Base-by-base conservation (phyloP, 2,113 vertebrate species). In the Hystrix brachyura region DNA sequence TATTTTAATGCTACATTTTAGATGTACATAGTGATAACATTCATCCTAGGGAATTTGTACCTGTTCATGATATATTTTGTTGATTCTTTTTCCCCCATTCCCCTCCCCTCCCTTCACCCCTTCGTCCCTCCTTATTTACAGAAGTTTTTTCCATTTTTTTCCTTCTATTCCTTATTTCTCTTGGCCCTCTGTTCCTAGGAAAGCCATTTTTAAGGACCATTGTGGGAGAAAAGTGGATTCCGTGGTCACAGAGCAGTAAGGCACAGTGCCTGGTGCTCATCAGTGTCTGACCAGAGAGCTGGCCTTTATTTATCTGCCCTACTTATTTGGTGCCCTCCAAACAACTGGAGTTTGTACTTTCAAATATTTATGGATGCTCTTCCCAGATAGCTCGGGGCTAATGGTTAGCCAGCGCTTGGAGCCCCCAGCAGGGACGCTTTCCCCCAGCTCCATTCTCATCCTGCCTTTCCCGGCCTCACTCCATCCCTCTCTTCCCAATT, bases 311-410 rank as follows among this genome's bases (percentile, higher is more conserved):
- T 81, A 48, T 82, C 67, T 82, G 55, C 34, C 87, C 7, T 93
- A 19, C 51, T 92, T 92, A 87, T 72, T 74, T 91, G 55, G n/a
- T 92, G 13, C 15, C 82, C 46, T 89, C 74, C 38, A 86, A 38
- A 88, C 67, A 78, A 71, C 3, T 83, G 93, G 96, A 97, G 34
- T 94, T 93, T 90, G 92, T 87, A 71, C 83, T 90, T 34, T 43
- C 69, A 94, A 84, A 94, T 95, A 87, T 97, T 96, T 84, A 92
- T 69, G 53, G 62, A 94, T 19, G 46, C 53, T 8, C 51, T 18
- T 71, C 53, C 87, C 69, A 3, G 38, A 51, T 8, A 67, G 19
- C 7, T 23, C 0, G 13, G 78, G 86, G 90, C 79, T 95, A 91
- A 93, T 83, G 74, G 91, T 83, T 90, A 96, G 82, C 96, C 69